Evolutionary conservation across 2,797 vertebrate species (phyloP).

Genomic region (Rallus crepitans): DNA sequence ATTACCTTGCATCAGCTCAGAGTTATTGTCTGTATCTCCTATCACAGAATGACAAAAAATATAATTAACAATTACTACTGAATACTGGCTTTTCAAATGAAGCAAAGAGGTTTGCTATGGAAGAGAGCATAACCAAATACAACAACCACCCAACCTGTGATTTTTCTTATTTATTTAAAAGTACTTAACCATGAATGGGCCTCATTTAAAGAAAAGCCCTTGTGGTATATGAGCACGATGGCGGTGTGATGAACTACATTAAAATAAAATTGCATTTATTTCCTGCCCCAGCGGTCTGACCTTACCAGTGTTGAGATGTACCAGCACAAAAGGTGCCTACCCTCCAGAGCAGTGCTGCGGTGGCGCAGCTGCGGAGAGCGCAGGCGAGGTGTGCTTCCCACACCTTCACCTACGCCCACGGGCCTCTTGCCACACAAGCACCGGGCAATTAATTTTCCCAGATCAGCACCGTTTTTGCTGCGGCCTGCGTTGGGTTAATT

Average conservation of each 20-base stretch:
- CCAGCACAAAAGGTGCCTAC: slow-evolving; percentile 28
- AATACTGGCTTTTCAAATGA: slow-evolving; percentile 31
- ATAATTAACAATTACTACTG: slow-evolving; percentile 30
- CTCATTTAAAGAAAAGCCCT: background rate
- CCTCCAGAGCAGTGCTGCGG: background rate
- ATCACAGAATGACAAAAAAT: background rate
- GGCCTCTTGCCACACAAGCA: background rate
- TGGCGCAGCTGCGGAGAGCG: background rate
- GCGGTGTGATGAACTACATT: slow-evolving; percentile 42
- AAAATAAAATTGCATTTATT: slow-evolving; percentile 65
- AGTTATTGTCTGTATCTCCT: background rate
- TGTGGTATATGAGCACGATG: background rate
- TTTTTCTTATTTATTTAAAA: slow-evolving; percentile 51
- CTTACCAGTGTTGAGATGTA: slow-evolving; percentile 30
- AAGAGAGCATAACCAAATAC: slow-evolving; percentile 41
- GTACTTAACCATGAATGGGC: slow-evolving; percentile 38
- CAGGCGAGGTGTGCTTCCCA: background rate
- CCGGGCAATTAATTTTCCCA: background rate
- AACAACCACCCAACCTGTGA: background rate
- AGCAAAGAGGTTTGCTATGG: slow-evolving; percentile 41
- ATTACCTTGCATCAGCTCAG: background rate
- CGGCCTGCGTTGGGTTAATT: background rate
- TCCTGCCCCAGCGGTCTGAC: slow-evolving; percentile 62
- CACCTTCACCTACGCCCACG: background rate
- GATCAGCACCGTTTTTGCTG: background rate